phyloP scores from a whole-genome alignment of 1,140 invertebrate species.

The Polypedilum vanderplanki region DNA sequence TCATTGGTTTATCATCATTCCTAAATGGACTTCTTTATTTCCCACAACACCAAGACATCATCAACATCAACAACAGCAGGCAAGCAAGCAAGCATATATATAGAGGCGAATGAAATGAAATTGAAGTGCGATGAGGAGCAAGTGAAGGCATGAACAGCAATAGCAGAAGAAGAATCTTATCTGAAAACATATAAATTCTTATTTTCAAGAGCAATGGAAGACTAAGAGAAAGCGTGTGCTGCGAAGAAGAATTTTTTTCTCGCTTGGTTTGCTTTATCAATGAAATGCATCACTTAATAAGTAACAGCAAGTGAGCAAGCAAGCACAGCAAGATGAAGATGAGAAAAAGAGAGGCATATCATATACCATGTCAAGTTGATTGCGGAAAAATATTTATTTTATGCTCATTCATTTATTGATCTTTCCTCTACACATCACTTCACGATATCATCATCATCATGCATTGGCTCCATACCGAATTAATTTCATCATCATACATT shows the following conservation, averaged over 20 bases:
- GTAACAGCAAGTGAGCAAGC: not conserved
- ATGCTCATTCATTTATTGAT: not conserved
- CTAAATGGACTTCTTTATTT: constrained; percentile 13
- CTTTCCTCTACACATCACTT: not conserved
- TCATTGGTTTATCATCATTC: constrained; percentile 13
- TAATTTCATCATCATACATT: too few species aligned
- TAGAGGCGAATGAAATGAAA: not conserved
- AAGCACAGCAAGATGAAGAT: not conserved
- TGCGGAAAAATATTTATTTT: not conserved
- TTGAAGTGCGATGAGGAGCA: not conserved
- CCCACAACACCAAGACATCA: not conserved
- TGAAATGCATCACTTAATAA: constrained; percentile 13
- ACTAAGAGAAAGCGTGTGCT: not conserved
- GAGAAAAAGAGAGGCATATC: not conserved
- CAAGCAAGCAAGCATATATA: not conserved
- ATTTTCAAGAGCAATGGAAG: not conserved
- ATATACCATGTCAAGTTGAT: not conserved
- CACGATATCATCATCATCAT: not conserved
- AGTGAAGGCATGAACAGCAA: not conserved
- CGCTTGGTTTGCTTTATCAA: not conserved
- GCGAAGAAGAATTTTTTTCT: not conserved
- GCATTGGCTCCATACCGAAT: not conserved
- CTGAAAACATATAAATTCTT: not conserved
- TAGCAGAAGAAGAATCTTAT: not conserved
- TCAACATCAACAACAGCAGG: not conserved